Evolutionary conservation across 2,888 invertebrate genomes (phyloP).

Genomic region (Invenusta paracnida): DNA sequence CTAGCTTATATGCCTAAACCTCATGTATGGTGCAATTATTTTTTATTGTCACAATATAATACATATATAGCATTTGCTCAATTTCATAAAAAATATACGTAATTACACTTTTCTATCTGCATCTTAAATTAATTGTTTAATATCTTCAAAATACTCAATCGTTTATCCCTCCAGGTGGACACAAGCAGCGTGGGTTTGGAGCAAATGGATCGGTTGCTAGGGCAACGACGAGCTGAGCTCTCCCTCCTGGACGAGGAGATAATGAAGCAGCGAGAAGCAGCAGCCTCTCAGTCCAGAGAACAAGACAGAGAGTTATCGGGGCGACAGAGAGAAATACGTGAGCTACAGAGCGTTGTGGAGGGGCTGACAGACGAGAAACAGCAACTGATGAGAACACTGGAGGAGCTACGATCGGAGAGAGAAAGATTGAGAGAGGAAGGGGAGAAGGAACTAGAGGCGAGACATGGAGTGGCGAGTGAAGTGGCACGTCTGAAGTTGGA

Average conservation of each 20-base stretch:
- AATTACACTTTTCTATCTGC: too few species aligned
- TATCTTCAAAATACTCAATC: too few species aligned
- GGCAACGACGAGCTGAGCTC: slow-evolving; percentile 51
- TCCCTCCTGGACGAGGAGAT: slow-evolving; percentile 51
- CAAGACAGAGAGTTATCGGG: slow-evolving; percentile 51
- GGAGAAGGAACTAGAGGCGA: slow-evolving; percentile 30
- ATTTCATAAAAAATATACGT: too few species aligned
- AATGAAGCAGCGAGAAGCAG: slow-evolving; percentile 51
- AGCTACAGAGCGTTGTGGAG: slow-evolving; percentile 47
- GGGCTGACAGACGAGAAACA: slow-evolving; percentile 49
- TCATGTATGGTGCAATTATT: too few species aligned
- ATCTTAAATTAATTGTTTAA: too few species aligned
- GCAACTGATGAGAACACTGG: slow-evolving; percentile 49
- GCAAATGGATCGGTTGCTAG: slow-evolving; percentile 52
- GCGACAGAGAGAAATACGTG: slow-evolving; percentile 51
- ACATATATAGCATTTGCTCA: too few species aligned
- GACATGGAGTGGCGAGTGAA: slow-evolving; percentile 51
- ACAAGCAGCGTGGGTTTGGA: slow-evolving; percentile 51
- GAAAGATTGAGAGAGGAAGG: background rate
- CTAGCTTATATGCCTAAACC: too few species aligned
- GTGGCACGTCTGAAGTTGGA: slow-evolving; percentile 54
- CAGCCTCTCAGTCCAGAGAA: slow-evolving; percentile 50
- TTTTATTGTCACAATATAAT: too few species aligned
- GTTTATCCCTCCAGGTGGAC: too few species aligned
- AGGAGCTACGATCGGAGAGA: background rate